Evolutionary conservation across 2,113 vertebrate genomes (phyloP), one percentile per base, ranked within the genome.

Genomic region (Paradoxurus hermaphroditus): DNA sequence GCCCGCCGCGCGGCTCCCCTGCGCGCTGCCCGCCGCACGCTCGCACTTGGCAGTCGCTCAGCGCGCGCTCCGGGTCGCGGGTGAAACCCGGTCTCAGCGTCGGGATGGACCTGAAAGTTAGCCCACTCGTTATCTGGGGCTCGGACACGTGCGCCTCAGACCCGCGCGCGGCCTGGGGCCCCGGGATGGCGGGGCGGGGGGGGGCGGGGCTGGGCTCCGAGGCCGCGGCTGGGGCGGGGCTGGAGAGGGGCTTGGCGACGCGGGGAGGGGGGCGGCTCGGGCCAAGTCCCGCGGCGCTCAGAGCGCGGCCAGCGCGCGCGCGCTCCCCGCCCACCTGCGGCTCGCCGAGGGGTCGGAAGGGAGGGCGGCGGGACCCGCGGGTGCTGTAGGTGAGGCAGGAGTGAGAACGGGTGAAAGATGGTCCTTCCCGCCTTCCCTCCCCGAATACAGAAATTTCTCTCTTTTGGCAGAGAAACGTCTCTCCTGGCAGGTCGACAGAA

Each of bases 171-270:
- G 21, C 4, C 25, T 12, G 27, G 25, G 34, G 12, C 36, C 10
- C 15, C 0, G 1, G 23, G 21, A 6, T 19, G 4, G 39, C 6
- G 21, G 34, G 49, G 39, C 9, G 0, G 19, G 27, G 88, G 27
- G 88, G 44, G 86, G 65, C 8, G 25, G 62, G 70, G 87, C 70
- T 16, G 77, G 18, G 7, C 31, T 82, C 19, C 3, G n/a, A 15
- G 19, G 23, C 51, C 12, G 0, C 15, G 0, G 51, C 36, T 23
- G 39, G 18, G 63, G 46, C 12, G 3, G 15, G 77, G 8, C 13
- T 1, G 0, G 4, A 46, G 0, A 25, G 3, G 10, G 31, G 49
- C 4, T 4, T 0, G 44, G 10, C 46, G 46, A 63, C 13, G 53
- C 3, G 1, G 4, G 0, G 23, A 5, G 27, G n/a, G 0, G 53